phyloP scores from a whole-genome alignment of 2,113 vertebrate species.

The Entomyzon cyanotis region DNA sequence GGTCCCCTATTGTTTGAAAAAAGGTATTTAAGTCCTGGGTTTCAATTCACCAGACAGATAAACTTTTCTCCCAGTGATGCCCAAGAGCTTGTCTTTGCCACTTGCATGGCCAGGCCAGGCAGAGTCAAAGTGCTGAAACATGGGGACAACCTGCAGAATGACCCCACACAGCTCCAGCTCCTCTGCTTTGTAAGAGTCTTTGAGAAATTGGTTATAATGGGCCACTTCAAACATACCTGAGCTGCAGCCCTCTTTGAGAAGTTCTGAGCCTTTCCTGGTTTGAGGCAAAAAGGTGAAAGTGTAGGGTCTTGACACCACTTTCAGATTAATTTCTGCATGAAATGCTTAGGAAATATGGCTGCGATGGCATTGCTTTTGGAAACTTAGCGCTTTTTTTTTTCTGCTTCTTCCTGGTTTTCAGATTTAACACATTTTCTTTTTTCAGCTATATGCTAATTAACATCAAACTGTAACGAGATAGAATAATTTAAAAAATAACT shows the following conservation, averaged over 20 bases:
- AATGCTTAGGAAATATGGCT: not conserved
- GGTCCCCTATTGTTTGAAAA: not conserved
- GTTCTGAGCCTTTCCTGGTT: not conserved
- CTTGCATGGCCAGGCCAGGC: not conserved
- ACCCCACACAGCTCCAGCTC: not conserved
- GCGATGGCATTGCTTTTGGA: not conserved
- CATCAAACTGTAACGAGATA: not conserved
- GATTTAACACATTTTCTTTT: constrained; percentile 26
- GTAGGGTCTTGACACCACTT: not conserved
- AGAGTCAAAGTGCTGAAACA: not conserved
- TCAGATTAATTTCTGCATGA: not conserved
- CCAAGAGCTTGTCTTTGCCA: not conserved
- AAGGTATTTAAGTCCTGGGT: not conserved
- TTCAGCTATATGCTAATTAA: constrained; percentile 28
- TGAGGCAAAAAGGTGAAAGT: not conserved
- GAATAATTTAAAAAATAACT: constrained; percentile 38
- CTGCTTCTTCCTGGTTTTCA: not conserved
- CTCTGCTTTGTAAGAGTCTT: not conserved
- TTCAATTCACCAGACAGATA: not conserved
- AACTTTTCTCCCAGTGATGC: not conserved
- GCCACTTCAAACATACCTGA: fast-evolving
- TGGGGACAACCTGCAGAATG: not conserved
- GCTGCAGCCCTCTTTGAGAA: not conserved
- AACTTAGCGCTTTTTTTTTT: not conserved
- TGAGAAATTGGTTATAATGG: not conserved